Evolutionary conservation across 2,888 invertebrate genomes (phyloP).

Genomic region (Polydrusus cervinus): DNA sequence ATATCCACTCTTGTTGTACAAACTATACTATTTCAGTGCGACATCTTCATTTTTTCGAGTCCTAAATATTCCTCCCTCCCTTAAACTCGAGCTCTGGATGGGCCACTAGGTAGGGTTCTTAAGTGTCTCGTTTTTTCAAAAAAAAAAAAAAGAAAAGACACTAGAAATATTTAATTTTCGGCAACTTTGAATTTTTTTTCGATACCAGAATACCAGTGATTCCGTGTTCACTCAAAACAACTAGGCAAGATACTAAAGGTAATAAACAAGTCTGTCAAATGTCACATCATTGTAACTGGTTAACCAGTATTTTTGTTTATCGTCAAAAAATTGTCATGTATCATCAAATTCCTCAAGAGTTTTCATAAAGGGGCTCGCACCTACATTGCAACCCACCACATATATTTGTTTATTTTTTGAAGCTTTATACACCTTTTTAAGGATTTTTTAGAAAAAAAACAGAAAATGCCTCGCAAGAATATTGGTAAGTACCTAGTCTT

Average conservation of each 20-base stretch:
- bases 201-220: too few relatives aligned
- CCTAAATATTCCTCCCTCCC: too few relatives aligned
- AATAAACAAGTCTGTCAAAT: neutral
- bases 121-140: too few relatives aligned
- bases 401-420: conserved; percentile 23
- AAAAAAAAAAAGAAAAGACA: too few relatives aligned
- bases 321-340: conserved; percentile 46
- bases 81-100: too few relatives aligned
- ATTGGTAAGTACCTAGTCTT: conserved; percentile 36
- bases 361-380: conserved; percentile 40
- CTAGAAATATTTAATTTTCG: too few relatives aligned
- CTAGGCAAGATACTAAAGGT: neutral
- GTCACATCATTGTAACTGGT: conserved; percentile 8
- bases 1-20: too few relatives aligned
- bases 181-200: too few relatives aligned
- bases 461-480: conserved; percentile 39
- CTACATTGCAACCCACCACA: conserved; percentile 15
- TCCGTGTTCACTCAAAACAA: too few relatives aligned
- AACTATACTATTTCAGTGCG: too few relatives aligned
- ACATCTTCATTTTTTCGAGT: too few relatives aligned
- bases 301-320: conserved; percentile 13
- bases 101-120: too few relatives aligned
- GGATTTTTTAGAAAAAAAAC: neutral
- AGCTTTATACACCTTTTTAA: conserved; percentile 6
- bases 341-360: conserved; percentile 45